Base-by-base conservation (phyloP, 2,888 invertebrate species). In the Phyllotreta cruciferae region DNA sequence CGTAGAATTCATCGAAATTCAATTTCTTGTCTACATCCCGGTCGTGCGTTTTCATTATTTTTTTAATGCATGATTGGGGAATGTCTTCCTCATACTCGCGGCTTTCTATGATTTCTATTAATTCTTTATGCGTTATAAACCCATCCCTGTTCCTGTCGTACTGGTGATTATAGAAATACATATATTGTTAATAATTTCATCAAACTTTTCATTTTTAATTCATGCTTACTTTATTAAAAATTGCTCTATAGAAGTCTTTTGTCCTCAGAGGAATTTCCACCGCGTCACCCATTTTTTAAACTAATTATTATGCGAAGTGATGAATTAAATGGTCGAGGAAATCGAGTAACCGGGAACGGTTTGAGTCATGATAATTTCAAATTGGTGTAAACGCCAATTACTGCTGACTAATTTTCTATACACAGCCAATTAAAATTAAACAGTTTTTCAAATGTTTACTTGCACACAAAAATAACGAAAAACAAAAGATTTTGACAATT, bases 71-170 rank as follows among this genome's bases (percentile, higher is more conserved):
- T 66, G 75, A 70, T 6, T 62, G 54, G 7, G 92, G 91, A 44
- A 92, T 85, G 68, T 92, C 90, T 66, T 88, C 84, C 53, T 86
- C 85, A 76, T 87, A 88, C 52, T 85, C 85, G 64, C 86, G 75
- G 1, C 86, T 86, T 49, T 86, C 84, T 68, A 88, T 85, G 76
- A 88, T 84, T 24, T 78, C 83, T 75, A 84, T 84, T 1, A 92
- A 82, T 74, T 92, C 91, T 13, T 83, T 81, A 74, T 88, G 83
- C 1, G 87, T 88, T 73, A 92, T 87, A 69, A 82, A 84, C 4
- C 91, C 91, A 82, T 92, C 90, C 66, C 84, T 83, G 76, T 92
- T 89, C 54, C 81, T 83, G 77, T 92, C 92, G 74, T 90, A 91
- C 87, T 90, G 24, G 24, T 24, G 24, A 24, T 24, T 83, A 83